Base-by-base conservation (phyloP, 2,888 invertebrate genomes). In the Incurvaria masculella region DNA sequence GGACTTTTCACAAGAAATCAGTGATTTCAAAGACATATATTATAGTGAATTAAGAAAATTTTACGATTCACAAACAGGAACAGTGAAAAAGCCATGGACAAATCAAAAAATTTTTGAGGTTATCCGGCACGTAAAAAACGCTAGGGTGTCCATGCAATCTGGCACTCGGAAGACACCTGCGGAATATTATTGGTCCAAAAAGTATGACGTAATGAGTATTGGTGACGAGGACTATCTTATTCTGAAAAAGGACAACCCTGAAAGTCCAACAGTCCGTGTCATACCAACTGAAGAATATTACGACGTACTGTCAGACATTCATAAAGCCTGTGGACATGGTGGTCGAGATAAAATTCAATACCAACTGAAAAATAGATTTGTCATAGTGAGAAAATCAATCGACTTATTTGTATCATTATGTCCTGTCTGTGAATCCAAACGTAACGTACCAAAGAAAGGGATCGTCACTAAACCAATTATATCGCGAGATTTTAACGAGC, bases 381-480 rank as follows among this genome's bases (percentile, higher is more conserved):
- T 14, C 3, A 33, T 33, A 33, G 11, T n/a, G 14, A 11, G 3
- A 4, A 4, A 4, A 33, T 4, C 14, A 8, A 14, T 33, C 8
- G 33, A 4, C 8, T 14, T 33, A 11, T 33, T 33, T 14, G 6
- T 33, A 4, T 4, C 4, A 4, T 33, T 33, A 11, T 33, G 33
- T n/a, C 4, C 4, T 4, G 14, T n/a, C 11, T 33, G 33, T 14
- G 3, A 8, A 11, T 14, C 4, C 4, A 33, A 33, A 33, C 8
- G 14, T 4, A 33, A 26, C 21, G 40, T 47, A 5, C 52, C 53
- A 21, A 57, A 52, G 51, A 56, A 42, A 41, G 56, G 56, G 5
- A 56, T 60, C n/a, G 55, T 60, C 11, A 54, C 56, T 17, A 58
- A 57, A 46, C 62, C 59, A 17, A 48, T 64, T 20, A 46, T 57